phyloP scores from a whole-genome alignment of 2,113 vertebrate species.

The Motacilla tschutschensis region DNA sequence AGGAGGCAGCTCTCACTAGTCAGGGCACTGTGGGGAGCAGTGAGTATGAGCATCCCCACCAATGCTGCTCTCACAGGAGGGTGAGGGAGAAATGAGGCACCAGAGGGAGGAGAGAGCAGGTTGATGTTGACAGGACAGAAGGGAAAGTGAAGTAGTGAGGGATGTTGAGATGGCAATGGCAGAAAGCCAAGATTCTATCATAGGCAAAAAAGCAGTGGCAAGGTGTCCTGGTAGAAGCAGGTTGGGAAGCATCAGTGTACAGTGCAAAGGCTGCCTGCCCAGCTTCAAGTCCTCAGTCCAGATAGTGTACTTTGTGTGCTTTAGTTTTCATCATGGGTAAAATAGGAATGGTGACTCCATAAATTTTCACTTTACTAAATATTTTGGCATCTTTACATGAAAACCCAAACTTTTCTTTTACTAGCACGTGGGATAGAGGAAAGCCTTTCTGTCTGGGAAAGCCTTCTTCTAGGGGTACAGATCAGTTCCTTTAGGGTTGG shows the following conservation, averaged over 20 bases:
- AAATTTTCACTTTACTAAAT: background rate
- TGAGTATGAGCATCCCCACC: background rate
- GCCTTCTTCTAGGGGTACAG: background rate
- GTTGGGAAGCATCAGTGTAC: background rate
- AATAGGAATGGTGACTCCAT: background rate
- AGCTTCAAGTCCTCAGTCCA: background rate
- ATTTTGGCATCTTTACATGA: background rate
- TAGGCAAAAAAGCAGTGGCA: background rate
- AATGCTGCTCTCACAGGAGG: background rate
- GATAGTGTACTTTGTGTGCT: background rate
- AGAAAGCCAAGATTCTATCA: rapidly evolving
- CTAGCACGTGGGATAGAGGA: background rate
- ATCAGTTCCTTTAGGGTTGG: background rate
- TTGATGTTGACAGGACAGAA: background rate
- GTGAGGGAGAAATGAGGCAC: background rate
- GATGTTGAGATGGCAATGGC: background rate
- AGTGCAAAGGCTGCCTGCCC: background rate
- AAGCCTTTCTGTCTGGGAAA: background rate
- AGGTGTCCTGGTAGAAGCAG: background rate
- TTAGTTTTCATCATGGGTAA: background rate
- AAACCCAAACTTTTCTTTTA: background rate
- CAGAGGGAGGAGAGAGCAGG: background rate
- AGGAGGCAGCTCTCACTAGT: background rate
- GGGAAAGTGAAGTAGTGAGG: background rate
- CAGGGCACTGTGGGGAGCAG: background rate